Conservation (phyloP, 1,140 invertebrate genomes). For the Polypedilum pembai region DNA sequence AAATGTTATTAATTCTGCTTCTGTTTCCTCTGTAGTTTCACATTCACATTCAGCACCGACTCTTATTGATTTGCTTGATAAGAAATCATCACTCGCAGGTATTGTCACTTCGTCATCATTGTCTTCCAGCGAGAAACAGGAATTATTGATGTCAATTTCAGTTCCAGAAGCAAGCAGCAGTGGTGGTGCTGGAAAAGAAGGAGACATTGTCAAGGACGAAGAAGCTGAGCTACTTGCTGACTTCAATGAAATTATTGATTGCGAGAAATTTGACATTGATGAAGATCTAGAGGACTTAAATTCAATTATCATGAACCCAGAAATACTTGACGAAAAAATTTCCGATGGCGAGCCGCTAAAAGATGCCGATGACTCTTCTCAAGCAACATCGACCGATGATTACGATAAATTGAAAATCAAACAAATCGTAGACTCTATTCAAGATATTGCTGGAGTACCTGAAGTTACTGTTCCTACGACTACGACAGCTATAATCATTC, state of each 20-base stretch:
- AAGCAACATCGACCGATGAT: not conserved
- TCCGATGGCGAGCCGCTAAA: not conserved
- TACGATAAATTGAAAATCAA: slow-evolving; percentile 1
- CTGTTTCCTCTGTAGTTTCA: slow-evolving; percentile 29
- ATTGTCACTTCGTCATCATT: not conserved
- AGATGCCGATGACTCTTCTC: not conserved
- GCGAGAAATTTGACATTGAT: not conserved
- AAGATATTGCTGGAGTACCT: not conserved
- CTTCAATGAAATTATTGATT: not conserved
- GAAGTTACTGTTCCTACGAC: not conserved
- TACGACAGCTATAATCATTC: not conserved
- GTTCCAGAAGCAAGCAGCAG: not conserved
- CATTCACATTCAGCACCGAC: slow-evolving; percentile 58
- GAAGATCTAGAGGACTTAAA: slow-evolving; percentile 9
- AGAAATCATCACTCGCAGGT: slow-evolving; percentile 35
- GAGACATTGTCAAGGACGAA: not conserved
- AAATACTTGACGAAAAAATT: slow-evolving; percentile 1
- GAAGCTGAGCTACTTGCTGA: slow-evolving; percentile 13
- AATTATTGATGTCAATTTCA: not conserved
- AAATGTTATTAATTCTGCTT: slow-evolving; percentile 22
- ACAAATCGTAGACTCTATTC: slow-evolving; percentile 2
- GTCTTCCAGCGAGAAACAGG: not conserved
- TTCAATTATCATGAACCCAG: not conserved
- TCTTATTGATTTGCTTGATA: slow-evolving; percentile 57
- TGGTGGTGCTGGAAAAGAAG: not conserved